Conservation (phyloP, 2,888 invertebrate genomes). For the Hymenopus coronatus region DNA sequence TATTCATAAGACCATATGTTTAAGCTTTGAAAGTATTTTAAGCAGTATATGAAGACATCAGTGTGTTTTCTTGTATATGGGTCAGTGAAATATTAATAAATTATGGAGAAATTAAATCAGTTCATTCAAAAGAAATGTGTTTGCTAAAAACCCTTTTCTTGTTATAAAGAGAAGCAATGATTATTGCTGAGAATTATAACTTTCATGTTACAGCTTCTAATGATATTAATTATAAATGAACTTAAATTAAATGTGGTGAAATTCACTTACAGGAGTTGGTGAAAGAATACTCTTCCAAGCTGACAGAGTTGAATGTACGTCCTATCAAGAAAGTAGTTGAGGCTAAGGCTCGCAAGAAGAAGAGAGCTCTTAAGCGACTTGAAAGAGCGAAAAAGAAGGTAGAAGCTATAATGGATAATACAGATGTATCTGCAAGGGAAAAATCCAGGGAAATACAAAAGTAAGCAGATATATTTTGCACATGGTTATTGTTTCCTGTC, state of each 20-base stretch:
- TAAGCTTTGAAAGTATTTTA: too few relatives aligned
- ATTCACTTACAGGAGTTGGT: conserved; percentile 62
- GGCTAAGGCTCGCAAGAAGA: conserved; percentile 97
- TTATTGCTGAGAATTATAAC: too few relatives aligned
- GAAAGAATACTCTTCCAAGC: conserved; percentile 77
- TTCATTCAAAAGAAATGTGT: too few relatives aligned
- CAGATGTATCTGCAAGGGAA: conserved; percentile 87
- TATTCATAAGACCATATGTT: too few relatives aligned
- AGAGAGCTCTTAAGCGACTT: conserved; percentile 77
- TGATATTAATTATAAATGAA: background rate
- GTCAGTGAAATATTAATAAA: too few relatives aligned
- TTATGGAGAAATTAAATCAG: too few relatives aligned
- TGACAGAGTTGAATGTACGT: conserved; percentile 85
- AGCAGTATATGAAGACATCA: too few relatives aligned
- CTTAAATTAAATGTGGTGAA: background rate
- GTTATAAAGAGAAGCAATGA: too few relatives aligned
- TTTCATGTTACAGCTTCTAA: background rate
- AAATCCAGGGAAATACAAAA: conserved; percentile 89
- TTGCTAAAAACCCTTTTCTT: too few relatives aligned
- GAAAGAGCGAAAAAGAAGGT: conserved; percentile 95
- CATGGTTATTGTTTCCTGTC: too few relatives aligned
- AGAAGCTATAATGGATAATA: conserved; percentile 87
- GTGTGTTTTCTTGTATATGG: too few relatives aligned
- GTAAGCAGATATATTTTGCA: conserved; percentile 47
- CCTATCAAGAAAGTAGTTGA: conserved; percentile 98